Evolutionary conservation across 2,888 invertebrate species (phyloP).

Genomic region (Pachycephus smyrnensis): DNA sequence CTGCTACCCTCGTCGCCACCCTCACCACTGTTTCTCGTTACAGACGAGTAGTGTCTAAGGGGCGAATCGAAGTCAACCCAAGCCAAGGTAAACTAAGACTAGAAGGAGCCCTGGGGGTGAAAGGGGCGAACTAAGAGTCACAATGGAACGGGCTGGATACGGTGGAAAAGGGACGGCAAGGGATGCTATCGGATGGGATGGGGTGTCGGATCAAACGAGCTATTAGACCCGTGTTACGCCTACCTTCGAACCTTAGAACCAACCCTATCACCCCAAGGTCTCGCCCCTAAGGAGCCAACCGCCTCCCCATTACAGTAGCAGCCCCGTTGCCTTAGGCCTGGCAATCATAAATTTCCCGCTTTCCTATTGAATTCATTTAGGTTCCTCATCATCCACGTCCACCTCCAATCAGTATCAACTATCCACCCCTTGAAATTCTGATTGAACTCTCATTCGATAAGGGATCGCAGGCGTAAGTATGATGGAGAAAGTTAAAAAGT

Average conservation of each 20-base stretch:
- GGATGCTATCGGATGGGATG: slow-evolving; percentile 21
- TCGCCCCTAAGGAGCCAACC: slow-evolving; percentile 34
- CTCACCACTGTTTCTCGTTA: neutral
- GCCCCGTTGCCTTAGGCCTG: slow-evolving; percentile 23
- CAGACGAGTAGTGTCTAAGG: neutral
- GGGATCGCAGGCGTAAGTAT: neutral
- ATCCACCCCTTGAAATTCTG: neutral
- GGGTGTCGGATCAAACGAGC: slow-evolving; percentile 53
- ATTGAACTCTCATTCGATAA: neutral
- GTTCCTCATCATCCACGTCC: neutral
- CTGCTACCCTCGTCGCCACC: neutral
- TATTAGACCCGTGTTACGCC: slow-evolving; percentile 53
- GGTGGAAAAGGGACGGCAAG: slow-evolving; percentile 25
- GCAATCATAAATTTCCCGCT: slow-evolving; percentile 47
- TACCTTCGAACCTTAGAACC: slow-evolving; percentile 18
- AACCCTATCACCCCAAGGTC: slow-evolving; percentile 25
- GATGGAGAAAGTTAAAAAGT: neutral
- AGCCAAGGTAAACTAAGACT: neutral
- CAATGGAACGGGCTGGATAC: slow-evolving; percentile 26
- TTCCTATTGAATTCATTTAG: neutral
- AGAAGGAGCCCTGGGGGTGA: neutral
- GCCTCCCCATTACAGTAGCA: slow-evolving; percentile 10
- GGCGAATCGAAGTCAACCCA: neutral
- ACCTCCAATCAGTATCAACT: neutral
- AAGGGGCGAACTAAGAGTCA: slow-evolving; percentile 6